Evolutionary conservation across 2,888 invertebrate species (phyloP).

Genomic region (Dasysyrphus tricinctus): DNA sequence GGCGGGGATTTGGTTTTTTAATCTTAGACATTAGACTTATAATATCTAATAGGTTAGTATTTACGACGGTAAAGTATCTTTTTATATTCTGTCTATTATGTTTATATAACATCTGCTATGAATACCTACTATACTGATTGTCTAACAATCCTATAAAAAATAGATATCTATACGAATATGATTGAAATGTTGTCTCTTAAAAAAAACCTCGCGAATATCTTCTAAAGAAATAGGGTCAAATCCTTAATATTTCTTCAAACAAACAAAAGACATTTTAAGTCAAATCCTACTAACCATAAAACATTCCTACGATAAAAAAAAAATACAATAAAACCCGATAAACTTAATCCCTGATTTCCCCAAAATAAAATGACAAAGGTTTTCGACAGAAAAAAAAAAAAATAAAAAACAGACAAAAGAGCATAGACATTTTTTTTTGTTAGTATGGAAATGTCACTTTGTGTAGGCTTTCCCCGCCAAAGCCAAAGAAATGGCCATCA

Average conservation of each 20-base stretch:
- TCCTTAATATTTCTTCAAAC: neutral
- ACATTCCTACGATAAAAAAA: neutral
- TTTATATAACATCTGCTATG: too few relatives aligned
- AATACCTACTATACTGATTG: too few relatives aligned
- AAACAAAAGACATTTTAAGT: neutral
- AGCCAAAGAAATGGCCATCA: slow-evolving; percentile 45
- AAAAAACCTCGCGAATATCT: neutral
- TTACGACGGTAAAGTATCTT: too few relatives aligned
- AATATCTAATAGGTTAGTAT: neutral
- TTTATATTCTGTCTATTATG: too few relatives aligned
- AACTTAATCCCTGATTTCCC: neutral
- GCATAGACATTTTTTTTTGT: slow-evolving; percentile 16
- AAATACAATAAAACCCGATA: neutral
- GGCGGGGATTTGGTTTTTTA: neutral
- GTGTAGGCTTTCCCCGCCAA: slow-evolving; percentile 66
- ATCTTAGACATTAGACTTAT: neutral
- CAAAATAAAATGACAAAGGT: neutral
- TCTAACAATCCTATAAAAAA: too few relatives aligned
- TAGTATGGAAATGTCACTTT: slow-evolving; percentile 50
- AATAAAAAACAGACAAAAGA: slow-evolving; percentile 31
- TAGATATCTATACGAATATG: neutral
- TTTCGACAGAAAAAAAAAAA: neutral
- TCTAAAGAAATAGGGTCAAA: neutral
- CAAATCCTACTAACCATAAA: neutral
- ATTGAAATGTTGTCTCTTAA: neutral